Evolutionary conservation across 2,113 vertebrate genomes (phyloP).

Genomic region (Psephotus haematonotus): DNA sequence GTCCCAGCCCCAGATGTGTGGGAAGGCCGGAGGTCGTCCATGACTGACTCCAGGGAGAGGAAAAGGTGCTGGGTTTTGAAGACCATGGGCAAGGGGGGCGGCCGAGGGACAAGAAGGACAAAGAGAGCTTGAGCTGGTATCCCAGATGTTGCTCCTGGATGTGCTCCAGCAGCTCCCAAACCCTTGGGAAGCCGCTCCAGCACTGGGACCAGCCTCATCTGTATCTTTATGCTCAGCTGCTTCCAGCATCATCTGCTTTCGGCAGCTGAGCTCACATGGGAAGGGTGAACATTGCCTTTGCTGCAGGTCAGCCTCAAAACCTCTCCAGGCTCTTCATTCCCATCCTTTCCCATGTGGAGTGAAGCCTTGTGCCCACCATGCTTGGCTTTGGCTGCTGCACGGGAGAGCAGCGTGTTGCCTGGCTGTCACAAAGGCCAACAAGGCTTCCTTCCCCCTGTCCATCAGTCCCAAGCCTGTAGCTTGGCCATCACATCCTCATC

Average conservation of each 20-base stretch:
- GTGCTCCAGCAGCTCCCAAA: not conserved
- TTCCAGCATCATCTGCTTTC: not conserved
- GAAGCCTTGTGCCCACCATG: fast-evolving
- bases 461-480: not conserved
- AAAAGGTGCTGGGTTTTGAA: not conserved
- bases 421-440: not conserved
- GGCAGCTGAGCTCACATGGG: not conserved
- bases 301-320: not conserved
- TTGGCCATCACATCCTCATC: not conserved
- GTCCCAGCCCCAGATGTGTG: fast-evolving
- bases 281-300: not conserved
- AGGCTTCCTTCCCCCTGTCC: not conserved
- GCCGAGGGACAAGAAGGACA: not conserved
- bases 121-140: fast-evolving
- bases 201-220: fast-evolving
- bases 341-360: fast-evolving
- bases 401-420: not conserved
- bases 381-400: fast-evolving
- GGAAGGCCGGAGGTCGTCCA: fast-evolving
- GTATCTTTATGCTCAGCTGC: not conserved
- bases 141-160: fast-evolving
- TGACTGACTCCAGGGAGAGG: fast-evolving
- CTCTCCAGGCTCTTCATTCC: not conserved
- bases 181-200: not conserved
- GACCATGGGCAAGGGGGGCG: not conserved